Evolutionary conservation across 2,113 vertebrate genomes (phyloP).

Genomic region (Reinhardtius hippoglossoides): DNA sequence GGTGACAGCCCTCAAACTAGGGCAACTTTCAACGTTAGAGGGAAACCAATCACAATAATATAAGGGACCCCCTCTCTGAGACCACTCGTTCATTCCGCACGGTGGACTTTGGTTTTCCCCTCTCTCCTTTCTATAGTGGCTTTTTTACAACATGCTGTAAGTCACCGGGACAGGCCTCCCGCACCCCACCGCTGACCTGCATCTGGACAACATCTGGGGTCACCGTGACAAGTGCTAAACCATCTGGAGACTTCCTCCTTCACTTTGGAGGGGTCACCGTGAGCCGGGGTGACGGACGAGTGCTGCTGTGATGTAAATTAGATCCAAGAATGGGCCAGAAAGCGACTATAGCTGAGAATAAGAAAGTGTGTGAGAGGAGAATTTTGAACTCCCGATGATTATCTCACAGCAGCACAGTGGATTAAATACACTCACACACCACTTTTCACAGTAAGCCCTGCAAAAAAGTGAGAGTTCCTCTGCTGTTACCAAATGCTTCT

Average conservation of each 20-base stretch:
- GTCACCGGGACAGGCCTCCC: constrained; percentile 74
- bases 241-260: constrained; percentile 79
- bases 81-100: constrained; percentile 50
- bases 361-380: constrained; percentile 4
- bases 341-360: too few relatives aligned
- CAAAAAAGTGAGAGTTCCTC: constrained; percentile 9
- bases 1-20: too few relatives aligned
- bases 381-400: constrained; percentile 10
- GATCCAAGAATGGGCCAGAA: neutral
- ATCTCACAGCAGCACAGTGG: constrained; percentile 15
- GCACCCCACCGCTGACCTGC: constrained; percentile 76
- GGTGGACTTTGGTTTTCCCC: constrained; percentile 53
- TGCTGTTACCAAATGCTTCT: constrained; percentile 22
- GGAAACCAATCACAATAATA: constrained; percentile 35
- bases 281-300: constrained; percentile 23
- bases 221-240: constrained; percentile 76
- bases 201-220: constrained; percentile 85
- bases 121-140: constrained; percentile 43
- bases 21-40: constrained; percentile 42
- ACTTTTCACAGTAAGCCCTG: constrained; percentile 21
- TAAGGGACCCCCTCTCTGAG: constrained; percentile 49
- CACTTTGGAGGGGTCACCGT: constrained; percentile 49
- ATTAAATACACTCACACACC: constrained; percentile 25
- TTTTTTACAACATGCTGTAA: constrained; percentile 77
- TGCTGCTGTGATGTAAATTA: neutral